Conservation (phyloP, 2,888 invertebrate genomes). For the Acronicta alni region DNA sequence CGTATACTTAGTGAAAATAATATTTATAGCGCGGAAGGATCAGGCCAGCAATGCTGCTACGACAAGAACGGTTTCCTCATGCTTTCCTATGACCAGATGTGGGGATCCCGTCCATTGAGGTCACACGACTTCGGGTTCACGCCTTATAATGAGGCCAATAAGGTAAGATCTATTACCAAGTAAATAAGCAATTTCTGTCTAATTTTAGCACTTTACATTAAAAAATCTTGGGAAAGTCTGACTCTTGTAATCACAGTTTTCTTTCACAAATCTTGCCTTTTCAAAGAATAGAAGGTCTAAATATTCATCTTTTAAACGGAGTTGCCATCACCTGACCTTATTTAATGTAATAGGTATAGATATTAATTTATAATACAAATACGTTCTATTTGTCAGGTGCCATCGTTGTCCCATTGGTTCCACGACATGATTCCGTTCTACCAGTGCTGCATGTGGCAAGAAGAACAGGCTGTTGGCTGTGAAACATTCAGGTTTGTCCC, state of each 20-base stretch:
- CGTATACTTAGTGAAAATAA: too few relatives aligned
- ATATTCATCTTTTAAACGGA: too few relatives aligned
- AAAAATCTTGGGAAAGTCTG: too few relatives aligned
- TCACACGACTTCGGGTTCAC: slow-evolving; percentile 97
- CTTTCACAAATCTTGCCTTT: not conserved
- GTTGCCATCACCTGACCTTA: too few relatives aligned
- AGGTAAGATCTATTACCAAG: slow-evolving; percentile 86
- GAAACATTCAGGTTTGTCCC: slow-evolving; percentile 93
- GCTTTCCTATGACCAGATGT: slow-evolving; percentile 98
- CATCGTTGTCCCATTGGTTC: slow-evolving; percentile 98
- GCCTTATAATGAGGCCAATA: slow-evolving; percentile 98
- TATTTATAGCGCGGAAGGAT: slow-evolving; percentile 93
- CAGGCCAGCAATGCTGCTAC: slow-evolving; percentile 99
- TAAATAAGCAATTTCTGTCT: too few relatives aligned
- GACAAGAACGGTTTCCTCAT: slow-evolving; percentile 97
- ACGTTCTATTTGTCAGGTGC: slow-evolving; percentile 88
- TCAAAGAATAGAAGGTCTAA: too few relatives aligned
- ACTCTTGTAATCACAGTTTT: too few relatives aligned
- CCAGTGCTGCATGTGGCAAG: slow-evolving; percentile 98
- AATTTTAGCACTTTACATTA: too few relatives aligned
- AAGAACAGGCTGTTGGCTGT: slow-evolving; percentile 97
- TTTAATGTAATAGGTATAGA: too few relatives aligned
- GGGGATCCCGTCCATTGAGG: slow-evolving; percentile 96
- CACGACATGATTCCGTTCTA: slow-evolving; percentile 98
- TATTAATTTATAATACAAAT: not conserved